Evolutionary conservation across 2,888 invertebrate species (phyloP).

Genomic region (Tetragonisca angustula): DNA sequence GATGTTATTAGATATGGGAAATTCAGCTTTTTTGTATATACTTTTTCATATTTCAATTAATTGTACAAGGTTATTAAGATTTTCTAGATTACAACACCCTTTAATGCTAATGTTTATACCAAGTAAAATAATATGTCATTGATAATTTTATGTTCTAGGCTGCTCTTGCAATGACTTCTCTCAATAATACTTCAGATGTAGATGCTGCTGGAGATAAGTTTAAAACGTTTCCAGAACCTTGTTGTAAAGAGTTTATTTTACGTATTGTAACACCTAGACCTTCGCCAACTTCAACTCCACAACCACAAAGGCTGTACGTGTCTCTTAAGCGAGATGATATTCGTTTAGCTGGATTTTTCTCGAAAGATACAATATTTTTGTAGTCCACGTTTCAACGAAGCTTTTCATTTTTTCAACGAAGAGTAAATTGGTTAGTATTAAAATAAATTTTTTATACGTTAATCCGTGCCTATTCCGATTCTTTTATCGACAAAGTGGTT

Average conservation of each 20-base stretch:
- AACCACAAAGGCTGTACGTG: slow-evolving; percentile 89
- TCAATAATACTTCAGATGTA: slow-evolving; percentile 70
- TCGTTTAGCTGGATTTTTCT: slow-evolving; percentile 91
- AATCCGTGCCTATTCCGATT: neutral
- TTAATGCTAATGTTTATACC: slow-evolving; percentile 6
- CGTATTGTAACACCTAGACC: slow-evolving; percentile 87
- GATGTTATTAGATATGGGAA: neutral
- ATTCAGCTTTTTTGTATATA: neutral
- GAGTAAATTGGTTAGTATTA: neutral
- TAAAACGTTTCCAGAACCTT: slow-evolving; percentile 85
- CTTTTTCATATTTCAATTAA: neutral
- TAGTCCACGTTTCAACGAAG: slow-evolving; percentile 63
- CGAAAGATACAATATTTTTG: slow-evolving; percentile 90
- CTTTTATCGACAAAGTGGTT: neutral
- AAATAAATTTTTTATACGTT: neutral
- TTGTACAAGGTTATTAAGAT: neutral
- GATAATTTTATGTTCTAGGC: slow-evolving; percentile 81
- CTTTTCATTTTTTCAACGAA: neutral
- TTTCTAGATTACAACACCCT: neutral
- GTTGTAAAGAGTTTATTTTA: slow-evolving; percentile 88
- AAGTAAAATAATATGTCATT: slow-evolving; percentile 23
- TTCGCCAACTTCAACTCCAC: slow-evolving; percentile 86
- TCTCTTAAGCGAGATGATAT: slow-evolving; percentile 89
- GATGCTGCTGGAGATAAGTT: slow-evolving; percentile 76
- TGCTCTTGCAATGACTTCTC: slow-evolving; percentile 84